These are phyloP conservation scores for Aplysia californica DNA, from an alignment of 1,140 invertebrate genomes.

Conservation along the genomic window DNA sequence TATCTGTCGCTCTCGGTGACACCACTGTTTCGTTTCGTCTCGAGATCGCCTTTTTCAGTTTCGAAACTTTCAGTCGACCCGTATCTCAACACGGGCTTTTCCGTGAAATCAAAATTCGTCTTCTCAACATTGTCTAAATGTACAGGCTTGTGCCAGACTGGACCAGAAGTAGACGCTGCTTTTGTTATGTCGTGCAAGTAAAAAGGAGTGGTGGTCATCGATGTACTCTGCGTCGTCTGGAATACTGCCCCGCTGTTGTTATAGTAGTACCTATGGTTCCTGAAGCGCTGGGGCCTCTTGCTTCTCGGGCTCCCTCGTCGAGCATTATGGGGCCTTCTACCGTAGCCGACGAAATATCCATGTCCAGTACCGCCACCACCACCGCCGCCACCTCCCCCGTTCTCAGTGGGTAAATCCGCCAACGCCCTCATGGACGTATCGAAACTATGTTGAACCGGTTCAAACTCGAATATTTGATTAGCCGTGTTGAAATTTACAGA, in stretches of 20 bases:
- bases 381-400: background rate
- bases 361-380: background rate
- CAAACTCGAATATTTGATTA: background rate
- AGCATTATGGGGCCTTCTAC: background rate
- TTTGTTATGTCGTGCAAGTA: no score
- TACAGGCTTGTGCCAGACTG: no score
- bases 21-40: no score
- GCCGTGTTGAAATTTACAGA: background rate
- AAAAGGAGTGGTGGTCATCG: no score
- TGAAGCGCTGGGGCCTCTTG: background rate
- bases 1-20: no score
- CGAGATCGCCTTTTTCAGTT: no score
- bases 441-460: background rate
- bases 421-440: slow-evolving; percentile 2
- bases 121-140: no score
- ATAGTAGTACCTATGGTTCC: background rate
- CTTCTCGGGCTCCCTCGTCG: background rate
- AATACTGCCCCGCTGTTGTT: background rate
- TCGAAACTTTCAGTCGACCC: no score
- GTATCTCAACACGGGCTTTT: no score
- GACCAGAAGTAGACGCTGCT: no score
- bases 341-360: background rate
- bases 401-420: background rate
- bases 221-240: background rate
- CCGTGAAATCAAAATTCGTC: no score